A percentile compares a stretch with the other conserved stretches of the same genome.
Conservation (phyloP, 1,140 invertebrate genomes). For the Pantala flavescens region DNA sequence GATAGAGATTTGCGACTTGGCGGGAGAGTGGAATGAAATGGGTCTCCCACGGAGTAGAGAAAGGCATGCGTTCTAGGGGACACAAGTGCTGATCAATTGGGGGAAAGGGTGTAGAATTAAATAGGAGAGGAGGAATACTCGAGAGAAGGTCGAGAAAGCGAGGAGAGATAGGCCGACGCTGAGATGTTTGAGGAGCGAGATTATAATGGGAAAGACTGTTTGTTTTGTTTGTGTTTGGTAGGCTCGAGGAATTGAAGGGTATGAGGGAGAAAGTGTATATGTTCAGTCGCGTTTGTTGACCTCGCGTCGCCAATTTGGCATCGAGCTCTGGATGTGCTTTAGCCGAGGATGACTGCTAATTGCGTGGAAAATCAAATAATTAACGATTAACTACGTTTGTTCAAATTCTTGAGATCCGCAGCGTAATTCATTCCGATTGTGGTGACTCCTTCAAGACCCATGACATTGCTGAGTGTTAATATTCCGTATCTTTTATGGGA, state of each 20-base stretch:
- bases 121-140: neutral
- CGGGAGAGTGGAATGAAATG: too few relatives aligned
- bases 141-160: neutral
- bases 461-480: too few relatives aligned
- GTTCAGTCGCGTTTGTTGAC: neutral
- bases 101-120: neutral
- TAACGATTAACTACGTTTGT: neutral
- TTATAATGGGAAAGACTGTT: slow-evolving; percentile 5
- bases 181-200: slow-evolving; percentile 4
- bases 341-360: neutral
- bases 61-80: too few relatives aligned
- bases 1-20: too few relatives aligned
- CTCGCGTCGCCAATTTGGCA: neutral
- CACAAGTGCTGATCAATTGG: too few relatives aligned
- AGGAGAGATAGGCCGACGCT: neutral
- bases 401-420: too few relatives aligned
- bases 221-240: neutral
- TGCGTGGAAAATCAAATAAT: neutral
- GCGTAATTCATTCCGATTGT: too few relatives aligned
- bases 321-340: neutral
- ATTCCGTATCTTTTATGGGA: too few relatives aligned
- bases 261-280: neutral
- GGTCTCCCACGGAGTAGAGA: too few relatives aligned
- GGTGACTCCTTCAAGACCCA: too few relatives aligned
- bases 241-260: neutral